Evolutionary conservation across 1,140 invertebrate species (phyloP).

Genomic region (Aphelinus atriplicis): DNA sequence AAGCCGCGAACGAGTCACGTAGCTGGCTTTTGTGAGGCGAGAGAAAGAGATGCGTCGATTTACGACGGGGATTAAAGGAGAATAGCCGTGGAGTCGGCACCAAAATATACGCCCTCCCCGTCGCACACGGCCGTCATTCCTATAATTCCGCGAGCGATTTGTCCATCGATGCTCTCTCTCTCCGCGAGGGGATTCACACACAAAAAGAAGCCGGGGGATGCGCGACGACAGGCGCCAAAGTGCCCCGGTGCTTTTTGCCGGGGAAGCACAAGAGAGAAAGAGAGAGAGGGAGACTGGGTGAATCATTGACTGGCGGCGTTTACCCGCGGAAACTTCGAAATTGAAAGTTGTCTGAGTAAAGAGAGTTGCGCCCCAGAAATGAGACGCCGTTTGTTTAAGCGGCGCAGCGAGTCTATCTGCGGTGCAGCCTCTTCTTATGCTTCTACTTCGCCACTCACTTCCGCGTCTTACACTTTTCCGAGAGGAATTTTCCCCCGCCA

Average conservation of each 20-base stretch:
- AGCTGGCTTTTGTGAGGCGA: conserved; percentile 10
- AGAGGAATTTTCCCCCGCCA: too few species aligned
- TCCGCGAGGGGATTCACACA: neutral
- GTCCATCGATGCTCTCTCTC: conserved; percentile 17
- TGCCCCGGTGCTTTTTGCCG: conserved; percentile 5
- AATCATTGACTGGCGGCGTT: conserved; percentile 9
- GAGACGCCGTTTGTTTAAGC: conserved; percentile 29
- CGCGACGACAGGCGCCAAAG: neutral
- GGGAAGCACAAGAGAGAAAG: neutral
- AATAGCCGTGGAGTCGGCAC: conserved; percentile 18
- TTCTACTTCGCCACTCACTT: too few species aligned
- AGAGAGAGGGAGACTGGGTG: neutral
- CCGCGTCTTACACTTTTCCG: too few species aligned
- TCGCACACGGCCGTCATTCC: neutral
- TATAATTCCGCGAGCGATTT: conserved; percentile 12
- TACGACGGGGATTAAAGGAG: conserved; percentile 36
- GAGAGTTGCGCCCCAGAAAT: conserved; percentile 14
- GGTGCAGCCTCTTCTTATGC: too few species aligned
- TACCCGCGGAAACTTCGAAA: conserved; percentile 23
- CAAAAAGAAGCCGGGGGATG: neutral
- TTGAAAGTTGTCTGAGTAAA: conserved; percentile 31
- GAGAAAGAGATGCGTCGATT: conserved; percentile 31
- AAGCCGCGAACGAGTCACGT: conserved; percentile 29
- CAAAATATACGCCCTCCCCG: too few species aligned
- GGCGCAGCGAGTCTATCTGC: neutral